These are phyloP conservation scores for Ips typographus DNA, from an alignment of 1,140 invertebrate species.

Conservation along the genomic window DNA sequence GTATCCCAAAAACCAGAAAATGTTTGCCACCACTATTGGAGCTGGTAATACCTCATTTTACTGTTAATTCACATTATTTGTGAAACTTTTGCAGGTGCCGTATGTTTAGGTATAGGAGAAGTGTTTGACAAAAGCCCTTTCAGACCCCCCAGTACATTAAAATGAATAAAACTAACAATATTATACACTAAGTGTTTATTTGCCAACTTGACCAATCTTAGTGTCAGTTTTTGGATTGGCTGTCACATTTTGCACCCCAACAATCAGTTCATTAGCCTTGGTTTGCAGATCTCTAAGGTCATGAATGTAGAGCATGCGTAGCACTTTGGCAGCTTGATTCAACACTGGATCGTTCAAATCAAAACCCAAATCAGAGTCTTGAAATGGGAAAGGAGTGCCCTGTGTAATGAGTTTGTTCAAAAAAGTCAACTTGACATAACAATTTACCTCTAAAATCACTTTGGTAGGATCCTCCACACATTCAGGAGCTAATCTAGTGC, in stretches of 20 bases:
- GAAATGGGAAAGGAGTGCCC: constrained; percentile 68
- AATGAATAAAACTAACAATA: too few relatives aligned
- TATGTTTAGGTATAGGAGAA: constrained; percentile 42
- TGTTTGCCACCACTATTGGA: constrained; percentile 36
- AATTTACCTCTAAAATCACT: constrained; percentile 45
- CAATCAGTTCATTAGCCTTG: constrained; percentile 91
- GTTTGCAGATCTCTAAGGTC: constrained; percentile 91
- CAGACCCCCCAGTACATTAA: constrained; percentile 6
- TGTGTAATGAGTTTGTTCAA: constrained; percentile 40
- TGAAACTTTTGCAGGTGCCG: constrained; percentile 35
- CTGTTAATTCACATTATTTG: neutral
- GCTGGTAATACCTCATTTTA: constrained; percentile 34
- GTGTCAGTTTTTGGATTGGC: constrained; percentile 98
- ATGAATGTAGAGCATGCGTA: constrained; percentile 87
- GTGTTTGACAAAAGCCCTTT: constrained; percentile 46
- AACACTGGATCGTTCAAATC: constrained; percentile 68
- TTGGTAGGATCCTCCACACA: constrained; percentile 64
- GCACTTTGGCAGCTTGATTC: constrained; percentile 78
- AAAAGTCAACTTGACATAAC: neutral
- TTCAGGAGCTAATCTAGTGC: constrained; percentile 65
- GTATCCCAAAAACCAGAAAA: constrained; percentile 36
- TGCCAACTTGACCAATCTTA: constrained; percentile 89
- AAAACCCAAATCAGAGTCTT: constrained; percentile 69
- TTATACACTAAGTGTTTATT: constrained; percentile 48
- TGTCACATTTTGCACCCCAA: constrained; percentile 87